Evolutionary conservation across 2,797 vertebrate genomes (phyloP).

Genomic region (Rhinoraja longicauda): DNA sequence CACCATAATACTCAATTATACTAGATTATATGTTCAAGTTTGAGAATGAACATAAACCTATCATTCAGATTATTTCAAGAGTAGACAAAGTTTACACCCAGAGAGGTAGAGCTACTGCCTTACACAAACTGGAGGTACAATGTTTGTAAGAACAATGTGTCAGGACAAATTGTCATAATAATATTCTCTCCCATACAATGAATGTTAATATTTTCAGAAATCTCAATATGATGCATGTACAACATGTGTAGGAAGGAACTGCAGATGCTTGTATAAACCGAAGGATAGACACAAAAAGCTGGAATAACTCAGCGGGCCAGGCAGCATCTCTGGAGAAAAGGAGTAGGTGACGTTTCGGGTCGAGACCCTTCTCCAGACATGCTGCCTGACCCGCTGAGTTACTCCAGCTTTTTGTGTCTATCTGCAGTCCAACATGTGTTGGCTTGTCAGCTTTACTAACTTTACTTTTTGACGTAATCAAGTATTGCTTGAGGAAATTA

Average conservation of each 20-base stretch:
- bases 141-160: background rate
- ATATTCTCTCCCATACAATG: background rate
- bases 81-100: background rate
- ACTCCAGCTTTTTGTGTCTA: too few relatives aligned
- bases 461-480: background rate
- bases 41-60: background rate
- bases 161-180: background rate
- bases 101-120: too few relatives aligned
- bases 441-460: background rate
- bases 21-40: background rate
- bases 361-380: too few relatives aligned
- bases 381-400: too few relatives aligned
- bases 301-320: too few relatives aligned
- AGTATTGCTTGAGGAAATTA: background rate
- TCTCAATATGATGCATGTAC: background rate
- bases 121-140: constrained; percentile 71
- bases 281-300: too few relatives aligned
- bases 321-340: too few relatives aligned
- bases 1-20: background rate
- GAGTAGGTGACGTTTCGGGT: too few relatives aligned
- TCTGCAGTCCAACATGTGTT: too few relatives aligned
- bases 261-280: too few relatives aligned
- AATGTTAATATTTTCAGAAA: background rate
- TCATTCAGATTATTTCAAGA: background rate
- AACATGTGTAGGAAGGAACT: background rate